Conservation (phyloP, 2,888 invertebrate species). For the Tanaodytes sp. region DNA sequence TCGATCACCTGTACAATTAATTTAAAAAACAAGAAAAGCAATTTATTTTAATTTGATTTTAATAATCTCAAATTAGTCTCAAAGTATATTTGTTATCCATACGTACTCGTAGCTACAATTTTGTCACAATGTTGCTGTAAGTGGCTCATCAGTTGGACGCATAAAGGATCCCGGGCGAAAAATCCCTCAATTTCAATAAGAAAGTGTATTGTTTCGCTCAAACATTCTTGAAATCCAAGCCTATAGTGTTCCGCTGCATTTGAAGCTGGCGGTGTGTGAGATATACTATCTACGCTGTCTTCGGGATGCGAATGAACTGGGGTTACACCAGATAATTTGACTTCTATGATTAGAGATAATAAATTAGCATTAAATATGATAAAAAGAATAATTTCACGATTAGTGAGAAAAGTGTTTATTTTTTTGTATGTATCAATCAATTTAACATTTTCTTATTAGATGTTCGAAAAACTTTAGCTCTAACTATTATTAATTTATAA, state of each 20-base stretch:
- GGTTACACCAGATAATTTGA: constrained; percentile 62
- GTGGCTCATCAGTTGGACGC: constrained; percentile 86
- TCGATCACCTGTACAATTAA: constrained; percentile 65
- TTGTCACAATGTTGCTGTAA: constrained; percentile 88
- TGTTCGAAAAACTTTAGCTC: no score
- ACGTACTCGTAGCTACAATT: constrained; percentile 73
- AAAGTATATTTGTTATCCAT: no score
- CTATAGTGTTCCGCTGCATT: constrained; percentile 77
- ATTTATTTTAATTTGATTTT: no score
- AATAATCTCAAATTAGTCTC: no score
- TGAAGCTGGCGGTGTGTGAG: constrained; percentile 63
- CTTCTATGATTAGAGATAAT: no score
- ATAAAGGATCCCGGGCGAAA: constrained; percentile 85
- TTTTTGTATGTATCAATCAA: no score
- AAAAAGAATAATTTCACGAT: no score
- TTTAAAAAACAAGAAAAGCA: no score
- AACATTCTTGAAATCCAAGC: constrained; percentile 92
- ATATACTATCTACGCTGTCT: constrained; percentile 70
- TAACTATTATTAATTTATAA: no score
- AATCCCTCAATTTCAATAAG: constrained; percentile 89
- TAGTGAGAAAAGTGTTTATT: no score
- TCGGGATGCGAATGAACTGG: constrained; percentile 67
- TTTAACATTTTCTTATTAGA: no score
- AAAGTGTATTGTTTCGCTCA: constrained; percentile 91
- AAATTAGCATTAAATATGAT: no score